A percentile compares a stretch with the other conserved stretches of the same genome.
These are phyloP conservation scores for Dione vanillae DNA, from an alignment of 2,888 invertebrate genomes.

Conservation along the genomic window DNA sequence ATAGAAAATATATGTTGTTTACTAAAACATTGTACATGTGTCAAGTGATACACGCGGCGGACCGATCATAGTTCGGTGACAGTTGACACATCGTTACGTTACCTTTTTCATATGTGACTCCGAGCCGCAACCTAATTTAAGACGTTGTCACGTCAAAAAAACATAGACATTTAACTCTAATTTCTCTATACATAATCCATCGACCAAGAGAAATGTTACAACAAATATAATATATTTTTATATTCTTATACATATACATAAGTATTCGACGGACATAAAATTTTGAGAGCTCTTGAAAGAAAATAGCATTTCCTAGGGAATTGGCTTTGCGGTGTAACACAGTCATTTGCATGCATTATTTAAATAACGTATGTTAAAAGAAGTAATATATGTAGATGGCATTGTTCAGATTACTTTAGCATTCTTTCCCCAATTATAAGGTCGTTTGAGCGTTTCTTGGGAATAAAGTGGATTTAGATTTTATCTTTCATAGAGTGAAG, in stretches of 20 bases:
- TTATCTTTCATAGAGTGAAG: constrained; percentile 7
- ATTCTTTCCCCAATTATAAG: constrained; percentile 35
- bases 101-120: too few relatives aligned
- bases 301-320: constrained; percentile 39
- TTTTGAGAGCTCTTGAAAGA: constrained; percentile 29
- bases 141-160: too few relatives aligned
- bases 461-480: not conserved
- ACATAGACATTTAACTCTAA: not conserved
- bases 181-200: not conserved
- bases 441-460: not conserved
- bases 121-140: too few relatives aligned
- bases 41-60: too few relatives aligned
- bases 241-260: not conserved
- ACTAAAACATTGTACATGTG: too few relatives aligned
- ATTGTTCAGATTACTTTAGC: constrained; percentile 28
- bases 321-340: constrained; percentile 34
- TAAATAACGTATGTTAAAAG: constrained; percentile 40
- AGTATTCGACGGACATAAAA: constrained; percentile 13
- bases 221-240: not conserved
- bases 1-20: too few relatives aligned
- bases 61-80: too few relatives aligned
- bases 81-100: too few relatives aligned
- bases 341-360: constrained; percentile 44
- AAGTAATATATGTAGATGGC: constrained; percentile 17
- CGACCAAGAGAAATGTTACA: not conserved